A percentile compares a stretch with the other conserved stretches of the same genome.
These are phyloP conservation scores for Hedya salicella DNA, from an alignment of 2,888 invertebrate genomes.

Conservation along the genomic window DNA sequence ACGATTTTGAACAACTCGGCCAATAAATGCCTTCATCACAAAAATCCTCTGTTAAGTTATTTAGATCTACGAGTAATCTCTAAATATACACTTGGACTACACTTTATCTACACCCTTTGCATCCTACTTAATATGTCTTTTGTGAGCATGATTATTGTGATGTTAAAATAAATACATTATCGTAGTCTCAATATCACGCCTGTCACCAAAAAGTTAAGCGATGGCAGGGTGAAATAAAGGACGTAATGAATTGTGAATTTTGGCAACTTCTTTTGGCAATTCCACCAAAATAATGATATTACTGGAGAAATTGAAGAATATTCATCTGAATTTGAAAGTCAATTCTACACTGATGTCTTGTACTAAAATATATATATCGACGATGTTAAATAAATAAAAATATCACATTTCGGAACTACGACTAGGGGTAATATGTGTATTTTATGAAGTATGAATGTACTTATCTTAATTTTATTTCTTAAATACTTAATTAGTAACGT, in stretches of 20 bases:
- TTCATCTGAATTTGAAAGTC: constrained; percentile 6
- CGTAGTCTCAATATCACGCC: constrained; percentile 14
- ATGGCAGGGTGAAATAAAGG: constrained; percentile 54
- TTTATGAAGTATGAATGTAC: constrained; percentile 55
- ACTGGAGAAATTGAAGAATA: constrained; percentile 41
- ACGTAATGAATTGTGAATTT: constrained; percentile 67
- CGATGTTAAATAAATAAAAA: constrained; percentile 54
- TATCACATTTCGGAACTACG: constrained; percentile 74
- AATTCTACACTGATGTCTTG: constrained; percentile 47
- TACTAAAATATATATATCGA: constrained; percentile 38
- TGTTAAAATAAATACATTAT: constrained; percentile 45
- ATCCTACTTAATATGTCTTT: constrained; percentile 75
- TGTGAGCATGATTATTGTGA: constrained; percentile 73
- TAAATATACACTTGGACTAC: constrained; percentile 58
- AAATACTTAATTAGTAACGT: constrained; percentile 15
- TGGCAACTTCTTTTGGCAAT: constrained; percentile 82
- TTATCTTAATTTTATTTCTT: constrained; percentile 37
- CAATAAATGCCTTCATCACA: constrained; percentile 82
- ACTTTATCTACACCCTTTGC: constrained; percentile 60
- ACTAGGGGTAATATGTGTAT: constrained; percentile 52
- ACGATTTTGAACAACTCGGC: constrained; percentile 75
- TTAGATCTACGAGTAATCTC: constrained; percentile 48
- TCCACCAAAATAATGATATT: constrained; percentile 68
- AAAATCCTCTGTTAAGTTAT: constrained; percentile 54
- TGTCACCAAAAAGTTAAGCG: constrained; percentile 51